Evolutionary conservation across 2,113 vertebrate species (phyloP).

Genomic region (pig (Sus scrofa)): DNA sequence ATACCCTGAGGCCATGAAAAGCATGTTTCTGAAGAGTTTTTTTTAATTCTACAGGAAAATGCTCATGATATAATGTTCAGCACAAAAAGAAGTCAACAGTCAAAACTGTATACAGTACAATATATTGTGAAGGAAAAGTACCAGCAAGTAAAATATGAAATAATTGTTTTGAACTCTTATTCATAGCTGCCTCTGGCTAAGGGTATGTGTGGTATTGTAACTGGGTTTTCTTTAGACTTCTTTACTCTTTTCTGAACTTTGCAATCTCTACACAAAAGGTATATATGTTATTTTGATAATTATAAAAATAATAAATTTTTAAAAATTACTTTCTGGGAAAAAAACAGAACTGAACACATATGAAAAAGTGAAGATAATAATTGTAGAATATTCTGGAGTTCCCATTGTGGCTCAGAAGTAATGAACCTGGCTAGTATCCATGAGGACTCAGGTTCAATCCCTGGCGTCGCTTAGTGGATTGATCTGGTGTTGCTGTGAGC

Average conservation of each 20-base stretch:
- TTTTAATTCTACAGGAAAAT: slow-evolving; percentile 12
- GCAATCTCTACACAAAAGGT: background rate
- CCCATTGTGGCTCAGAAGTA: too few species aligned
- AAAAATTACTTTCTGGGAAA: background rate
- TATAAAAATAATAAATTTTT: background rate
- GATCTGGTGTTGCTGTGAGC: too few species aligned
- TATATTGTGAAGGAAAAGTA: background rate
- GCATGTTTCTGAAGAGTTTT: background rate
- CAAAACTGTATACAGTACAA: background rate
- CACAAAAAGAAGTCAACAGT: background rate
- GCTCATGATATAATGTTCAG: background rate
- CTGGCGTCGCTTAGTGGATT: too few species aligned
- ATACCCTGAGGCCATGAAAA: background rate
- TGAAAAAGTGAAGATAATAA: background rate
- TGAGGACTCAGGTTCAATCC: too few species aligned
- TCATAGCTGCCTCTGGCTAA: background rate
- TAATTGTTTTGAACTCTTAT: background rate
- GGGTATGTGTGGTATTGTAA: background rate
- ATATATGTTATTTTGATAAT: background rate
- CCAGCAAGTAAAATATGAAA: background rate
- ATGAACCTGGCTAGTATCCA: too few species aligned
- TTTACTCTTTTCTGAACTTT: background rate
- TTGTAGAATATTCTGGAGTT: background rate
- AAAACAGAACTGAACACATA: background rate
- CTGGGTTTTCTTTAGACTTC: background rate